Base-by-base conservation (phyloP, 2,888 invertebrate species). In the Xanthia icteritia region DNA sequence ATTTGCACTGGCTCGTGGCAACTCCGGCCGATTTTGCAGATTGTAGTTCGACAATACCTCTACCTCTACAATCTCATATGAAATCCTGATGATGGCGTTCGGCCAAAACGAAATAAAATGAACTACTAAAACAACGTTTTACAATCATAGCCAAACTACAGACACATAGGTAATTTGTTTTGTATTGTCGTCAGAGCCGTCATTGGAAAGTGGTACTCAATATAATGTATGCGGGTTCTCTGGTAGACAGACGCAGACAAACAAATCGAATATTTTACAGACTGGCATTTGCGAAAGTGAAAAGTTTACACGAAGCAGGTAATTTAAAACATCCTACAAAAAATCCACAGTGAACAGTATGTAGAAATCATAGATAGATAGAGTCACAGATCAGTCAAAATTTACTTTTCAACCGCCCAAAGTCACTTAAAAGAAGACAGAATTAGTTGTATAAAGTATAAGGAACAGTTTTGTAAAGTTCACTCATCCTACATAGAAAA, bases 131-230 rank as follows among this genome's bases (percentile, higher is more conserved):
- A 67, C 36, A 68, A 27, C n/a, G 77, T 54, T 64, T 13, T 4
- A 15, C 15, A 64, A 74, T 27, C 36, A 56, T 51, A 56, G 23
- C 56, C 42, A 36, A 61, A 66, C 23, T 66, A 48, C n/a, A 54
- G 60, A 27, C 17, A 61, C 51, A 81, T 48, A 20, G 31, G 31
- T 31, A 31, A 31, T 31, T 31, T 63, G 11, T 67, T 81, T 31
- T 51, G 51, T 70, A 83, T 67, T 58, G 54, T 54, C 56, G 67
- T 63, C 66, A 58, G 39, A 8, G 27, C 15, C 56, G n/a, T 48
- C 39, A 81, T 51, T 81, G 80, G 58, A 78, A 81, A 78, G 79
- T 71, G 66, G 61, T 56, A 67, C 66, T 63, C 20, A 48, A 48
- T 48, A 51, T 0, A 68, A 27, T 58, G 45, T 56, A 70, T 78